Evolutionary conservation across 2,797 vertebrate species (phyloP).

Genomic region (Anguilla marmorata): DNA sequence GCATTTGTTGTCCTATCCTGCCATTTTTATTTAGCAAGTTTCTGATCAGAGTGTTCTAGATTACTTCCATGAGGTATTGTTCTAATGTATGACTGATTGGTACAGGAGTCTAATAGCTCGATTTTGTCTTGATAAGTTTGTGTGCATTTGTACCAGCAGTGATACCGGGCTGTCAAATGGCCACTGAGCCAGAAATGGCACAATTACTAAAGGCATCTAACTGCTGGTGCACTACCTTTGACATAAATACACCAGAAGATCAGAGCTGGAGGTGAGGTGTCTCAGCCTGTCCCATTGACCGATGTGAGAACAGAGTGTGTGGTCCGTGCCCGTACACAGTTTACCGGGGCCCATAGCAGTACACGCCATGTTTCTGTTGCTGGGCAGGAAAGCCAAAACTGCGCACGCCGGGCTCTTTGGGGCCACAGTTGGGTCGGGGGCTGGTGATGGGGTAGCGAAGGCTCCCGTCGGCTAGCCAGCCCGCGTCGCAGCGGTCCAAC

Average conservation of each 20-base stretch:
- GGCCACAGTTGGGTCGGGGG: constrained; percentile 77
- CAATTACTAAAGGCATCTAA: not conserved
- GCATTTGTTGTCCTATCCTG: not conserved
- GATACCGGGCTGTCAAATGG: not conserved
- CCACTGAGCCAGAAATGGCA: not conserved
- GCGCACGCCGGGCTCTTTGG: constrained; percentile 73
- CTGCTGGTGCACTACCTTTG: not conserved
- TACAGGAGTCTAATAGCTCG: not conserved
- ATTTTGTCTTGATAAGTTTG: not conserved
- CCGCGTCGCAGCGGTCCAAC: constrained; percentile 78
- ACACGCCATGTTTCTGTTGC: constrained; percentile 74
- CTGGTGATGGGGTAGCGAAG: constrained; percentile 78
- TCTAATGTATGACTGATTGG: not conserved
- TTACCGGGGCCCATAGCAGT: constrained; percentile 71
- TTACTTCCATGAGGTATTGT: not conserved
- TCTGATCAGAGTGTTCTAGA: not conserved
- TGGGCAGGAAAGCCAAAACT: constrained; percentile 81
- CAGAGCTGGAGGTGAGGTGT: not conserved
- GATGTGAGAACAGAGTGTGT: not conserved
- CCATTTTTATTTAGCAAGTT: not conserved
- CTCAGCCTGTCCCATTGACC: not conserved
- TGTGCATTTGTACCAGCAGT: not conserved
- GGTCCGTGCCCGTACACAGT: not conserved
- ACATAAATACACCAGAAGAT: not conserved
- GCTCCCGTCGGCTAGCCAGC: constrained; percentile 86